Percentiles rank a stretch among this genome's conserved stretches.
phyloP scores from a whole-genome alignment of 2,888 invertebrate genomes.

The Octonoba sinensis region DNA sequence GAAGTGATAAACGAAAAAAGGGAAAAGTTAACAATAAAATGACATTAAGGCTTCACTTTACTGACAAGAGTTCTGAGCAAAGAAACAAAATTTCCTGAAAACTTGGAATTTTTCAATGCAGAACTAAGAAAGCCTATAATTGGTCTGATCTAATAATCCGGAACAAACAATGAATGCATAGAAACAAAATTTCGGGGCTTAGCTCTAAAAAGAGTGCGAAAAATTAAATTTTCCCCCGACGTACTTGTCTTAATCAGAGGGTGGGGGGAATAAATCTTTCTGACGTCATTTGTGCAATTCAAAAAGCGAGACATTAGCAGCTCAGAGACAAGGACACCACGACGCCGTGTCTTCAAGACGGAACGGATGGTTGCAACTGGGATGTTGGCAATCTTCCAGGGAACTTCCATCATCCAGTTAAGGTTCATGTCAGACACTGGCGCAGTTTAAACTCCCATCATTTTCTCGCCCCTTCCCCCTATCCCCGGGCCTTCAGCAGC shows the following conservation, averaged over 20 bases:
- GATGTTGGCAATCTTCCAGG: slow-evolving; percentile 60
- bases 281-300: slow-evolving; percentile 56
- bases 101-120: too few species aligned
- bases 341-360: slow-evolving; percentile 50
- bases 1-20: too few species aligned
- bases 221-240: slow-evolving; percentile 29
- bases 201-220: slow-evolving; percentile 4
- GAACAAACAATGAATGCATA: neutral
- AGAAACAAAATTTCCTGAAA: too few species aligned
- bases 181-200: neutral
- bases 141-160: too few species aligned
- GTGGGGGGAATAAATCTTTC: slow-evolving; percentile 39
- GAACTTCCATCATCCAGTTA: slow-evolving; percentile 64
- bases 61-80: too few species aligned
- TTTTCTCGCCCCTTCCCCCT: slow-evolving; percentile 42
- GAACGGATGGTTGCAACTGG: slow-evolving; percentile 35
- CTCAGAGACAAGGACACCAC: slow-evolving; percentile 56
- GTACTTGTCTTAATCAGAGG: slow-evolving; percentile 51
- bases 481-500: slow-evolving; percentile 24
- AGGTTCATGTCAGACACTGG: slow-evolving; percentile 62
- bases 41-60: too few species aligned
- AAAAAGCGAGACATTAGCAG: slow-evolving; percentile 61
- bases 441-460: slow-evolving; percentile 65
- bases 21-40: too few species aligned
- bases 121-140: too few species aligned